These are phyloP conservation scores for Hystrix cristata DNA, from an alignment of 2,113 vertebrate species.

Conservation along the genomic window DNA sequence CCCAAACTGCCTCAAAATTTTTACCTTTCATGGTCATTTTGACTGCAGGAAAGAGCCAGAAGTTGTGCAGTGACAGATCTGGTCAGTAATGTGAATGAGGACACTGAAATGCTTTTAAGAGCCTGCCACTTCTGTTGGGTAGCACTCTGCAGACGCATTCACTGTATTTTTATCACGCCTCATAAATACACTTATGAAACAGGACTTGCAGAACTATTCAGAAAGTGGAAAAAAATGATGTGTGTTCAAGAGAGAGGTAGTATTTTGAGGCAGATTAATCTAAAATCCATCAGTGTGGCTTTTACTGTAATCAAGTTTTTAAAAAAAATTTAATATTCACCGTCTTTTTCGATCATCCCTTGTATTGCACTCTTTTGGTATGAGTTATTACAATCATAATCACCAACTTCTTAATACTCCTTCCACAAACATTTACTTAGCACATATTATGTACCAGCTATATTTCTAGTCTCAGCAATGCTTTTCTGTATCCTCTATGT, in stretches of 20 bases:
- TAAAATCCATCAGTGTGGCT: not conserved
- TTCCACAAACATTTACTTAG: not conserved
- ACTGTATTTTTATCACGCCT: not conserved
- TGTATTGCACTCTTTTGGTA: not conserved
- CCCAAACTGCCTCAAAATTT: not conserved
- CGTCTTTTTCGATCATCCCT: not conserved
- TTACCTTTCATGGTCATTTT: not conserved
- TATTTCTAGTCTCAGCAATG: not conserved
- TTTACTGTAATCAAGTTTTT: not conserved
- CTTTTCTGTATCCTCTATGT: not conserved
- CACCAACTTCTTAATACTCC: not conserved
- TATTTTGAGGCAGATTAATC: not conserved
- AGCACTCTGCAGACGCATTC: not conserved
- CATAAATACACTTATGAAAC: not conserved
- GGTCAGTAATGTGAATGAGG: not conserved
- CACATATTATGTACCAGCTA: not conserved
- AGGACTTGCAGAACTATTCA: not conserved
- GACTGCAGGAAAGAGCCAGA: not conserved
- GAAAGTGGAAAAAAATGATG: not conserved
- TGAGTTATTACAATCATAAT: not conserved
- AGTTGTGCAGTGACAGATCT: not conserved
- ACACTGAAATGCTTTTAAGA: not conserved
- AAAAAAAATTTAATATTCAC: not conserved
- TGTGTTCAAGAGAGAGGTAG: not conserved
- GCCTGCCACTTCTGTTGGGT: not conserved